Percentiles rank a stretch among this genome's conserved stretches.
Evolutionary conservation across 2,797 vertebrate genomes (phyloP).

Genomic region (Gobio occitaniae): DNA sequence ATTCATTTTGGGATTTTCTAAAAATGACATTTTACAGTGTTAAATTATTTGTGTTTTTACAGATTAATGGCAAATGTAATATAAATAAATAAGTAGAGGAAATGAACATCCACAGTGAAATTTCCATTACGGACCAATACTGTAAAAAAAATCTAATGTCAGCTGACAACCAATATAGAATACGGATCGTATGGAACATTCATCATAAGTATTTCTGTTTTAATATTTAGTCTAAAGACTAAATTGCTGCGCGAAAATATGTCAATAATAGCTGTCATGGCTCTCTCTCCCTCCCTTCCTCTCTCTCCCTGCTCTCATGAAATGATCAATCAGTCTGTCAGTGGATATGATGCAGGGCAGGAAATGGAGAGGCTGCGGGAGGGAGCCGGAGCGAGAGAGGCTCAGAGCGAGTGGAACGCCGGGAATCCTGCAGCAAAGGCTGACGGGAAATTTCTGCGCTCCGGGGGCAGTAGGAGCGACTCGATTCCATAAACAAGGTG

Average conservation of each 20-base stretch:
- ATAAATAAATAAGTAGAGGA: background rate
- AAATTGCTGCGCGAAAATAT: slow-evolving; percentile 1
- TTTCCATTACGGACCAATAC: background rate
- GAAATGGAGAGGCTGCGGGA: slow-evolving; percentile 5
- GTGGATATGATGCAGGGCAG: slow-evolving; percentile 42
- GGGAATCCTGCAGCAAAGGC: slow-evolving; percentile 39
- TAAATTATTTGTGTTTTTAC: background rate
- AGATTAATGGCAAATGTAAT: background rate
- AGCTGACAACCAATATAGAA: background rate
- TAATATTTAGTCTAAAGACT: background rate
- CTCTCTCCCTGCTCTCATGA: background rate
- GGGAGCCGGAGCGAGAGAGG: background rate
- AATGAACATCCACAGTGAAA: background rate
- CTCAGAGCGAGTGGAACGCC: background rate
- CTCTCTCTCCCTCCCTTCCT: background rate
- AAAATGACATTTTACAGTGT: background rate
- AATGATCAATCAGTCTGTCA: slow-evolving; percentile 42
- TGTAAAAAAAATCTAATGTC: background rate
- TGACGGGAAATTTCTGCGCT: slow-evolving; percentile 31
- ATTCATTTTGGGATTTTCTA: background rate
- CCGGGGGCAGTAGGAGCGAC: slow-evolving; percentile 15
- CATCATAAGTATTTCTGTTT: background rate
- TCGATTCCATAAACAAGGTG: slow-evolving; percentile 32
- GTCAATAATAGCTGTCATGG: slow-evolving; percentile 4
- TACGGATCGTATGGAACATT: background rate